Conservation (phyloP, 2,113 vertebrate species). For the Camelus dromedarius region DNA sequence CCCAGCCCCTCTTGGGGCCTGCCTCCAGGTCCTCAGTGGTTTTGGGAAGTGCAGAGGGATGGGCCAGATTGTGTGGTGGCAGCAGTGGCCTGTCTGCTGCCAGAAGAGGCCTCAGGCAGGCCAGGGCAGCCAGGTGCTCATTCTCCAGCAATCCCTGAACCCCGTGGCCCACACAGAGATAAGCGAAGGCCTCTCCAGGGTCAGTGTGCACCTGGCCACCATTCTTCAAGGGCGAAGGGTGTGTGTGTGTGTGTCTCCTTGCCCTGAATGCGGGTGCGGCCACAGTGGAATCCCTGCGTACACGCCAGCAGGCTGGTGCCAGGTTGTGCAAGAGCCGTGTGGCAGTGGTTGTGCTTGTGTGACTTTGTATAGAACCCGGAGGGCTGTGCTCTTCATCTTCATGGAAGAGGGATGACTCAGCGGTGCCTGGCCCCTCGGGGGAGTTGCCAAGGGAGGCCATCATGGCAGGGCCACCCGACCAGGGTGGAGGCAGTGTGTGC, state of each 20-base stretch:
- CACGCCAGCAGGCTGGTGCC: not conserved
- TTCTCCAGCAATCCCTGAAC: not conserved
- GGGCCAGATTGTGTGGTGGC: accelerated
- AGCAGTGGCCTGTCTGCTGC: not conserved
- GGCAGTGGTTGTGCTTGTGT: not conserved
- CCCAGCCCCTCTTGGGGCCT: accelerated
- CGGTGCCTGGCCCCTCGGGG: not conserved
- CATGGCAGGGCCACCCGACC: not conserved
- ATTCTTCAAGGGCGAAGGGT: not conserved
- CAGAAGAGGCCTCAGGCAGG: not conserved
- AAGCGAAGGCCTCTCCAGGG: not conserved
- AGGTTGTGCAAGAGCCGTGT: not conserved
- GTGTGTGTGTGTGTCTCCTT: not conserved
- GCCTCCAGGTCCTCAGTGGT: not conserved
- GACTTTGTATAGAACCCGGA: not conserved
- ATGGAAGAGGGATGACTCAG: constrained; percentile 56
- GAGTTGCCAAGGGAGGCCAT: not conserved
- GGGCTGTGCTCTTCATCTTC: accelerated
- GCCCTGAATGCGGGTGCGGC: not conserved
- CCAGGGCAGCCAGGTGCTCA: accelerated
- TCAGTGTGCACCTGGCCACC: accelerated
- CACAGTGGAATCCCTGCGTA: not conserved
- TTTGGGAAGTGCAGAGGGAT: not conserved
- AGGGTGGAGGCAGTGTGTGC: not conserved
- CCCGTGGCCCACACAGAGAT: not conserved